Conservation (phyloP, 2,113 vertebrate species). For the Macroglossus sobrinus region DNA sequence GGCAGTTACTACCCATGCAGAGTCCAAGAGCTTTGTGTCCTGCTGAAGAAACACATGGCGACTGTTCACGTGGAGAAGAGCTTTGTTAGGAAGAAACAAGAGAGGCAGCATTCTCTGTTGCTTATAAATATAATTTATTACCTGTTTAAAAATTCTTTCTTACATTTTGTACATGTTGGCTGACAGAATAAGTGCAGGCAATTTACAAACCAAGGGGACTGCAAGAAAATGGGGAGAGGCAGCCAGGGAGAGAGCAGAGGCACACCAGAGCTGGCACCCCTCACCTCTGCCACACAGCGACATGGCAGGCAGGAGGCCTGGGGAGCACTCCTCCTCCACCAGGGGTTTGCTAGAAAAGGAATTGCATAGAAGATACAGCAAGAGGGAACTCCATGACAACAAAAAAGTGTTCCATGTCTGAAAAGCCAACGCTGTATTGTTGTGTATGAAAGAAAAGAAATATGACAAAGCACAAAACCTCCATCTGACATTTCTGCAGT, state of each 20-base stretch:
- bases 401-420: constrained; percentile 71
- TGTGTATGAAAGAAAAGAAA: constrained; percentile 62
- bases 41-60: not conserved
- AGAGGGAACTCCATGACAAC: constrained; percentile 84
- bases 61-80: not conserved
- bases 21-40: not conserved
- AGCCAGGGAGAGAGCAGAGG: constrained; percentile 83
- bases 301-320: not conserved
- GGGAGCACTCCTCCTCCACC: constrained; percentile 82
- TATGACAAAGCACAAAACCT: constrained; percentile 28
- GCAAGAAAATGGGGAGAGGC: constrained; percentile 62
- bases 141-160: constrained; percentile 98
- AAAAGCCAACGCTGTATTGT: constrained; percentile 76
- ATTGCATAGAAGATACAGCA: constrained; percentile 98
- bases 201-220: constrained; percentile 86
- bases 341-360: constrained; percentile 87
- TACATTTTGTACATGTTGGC: constrained; percentile 97
- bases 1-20: not conserved
- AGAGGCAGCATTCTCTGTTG: constrained; percentile 78
- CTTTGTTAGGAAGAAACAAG: not conserved
- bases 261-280: constrained; percentile 83
- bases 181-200: constrained; percentile 90
- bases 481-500: constrained; percentile 71
- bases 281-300: constrained; percentile 81
- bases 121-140: constrained; percentile 99